Base-by-base conservation (phyloP, 1,140 invertebrate genomes). In the Drosophila fuyamai region DNA sequence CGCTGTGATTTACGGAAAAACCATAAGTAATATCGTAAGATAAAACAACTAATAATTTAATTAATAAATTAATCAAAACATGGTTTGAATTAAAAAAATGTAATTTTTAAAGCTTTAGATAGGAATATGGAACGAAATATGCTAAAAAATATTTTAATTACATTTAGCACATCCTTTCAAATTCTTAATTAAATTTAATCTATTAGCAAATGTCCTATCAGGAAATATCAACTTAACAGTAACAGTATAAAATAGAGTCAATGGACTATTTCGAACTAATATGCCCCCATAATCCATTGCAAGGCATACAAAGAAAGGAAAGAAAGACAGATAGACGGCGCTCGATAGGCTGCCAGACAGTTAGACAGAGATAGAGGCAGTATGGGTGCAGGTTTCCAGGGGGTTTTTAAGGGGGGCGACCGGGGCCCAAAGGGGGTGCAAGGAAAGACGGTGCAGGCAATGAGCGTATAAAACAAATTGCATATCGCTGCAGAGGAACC, bases 381-480 rank as follows among this genome's bases (percentile, higher is more conserved):
- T 23, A 55, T 54, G 46, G 58, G 46, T 51, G 38, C 40, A 41
- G 60, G 38, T 63, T 63, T 12, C 16, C 40, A 60, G 54, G 38
- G 55, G 60, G 54, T 48, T 48, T 29, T 10, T 14, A 29, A 32
- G 40, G 18, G 1, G 10, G 53, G 9, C 6, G 1, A 5, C 10
- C 18, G 18, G 18, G 18, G 18, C 29, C 29, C 29, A 18, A 46
- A 6, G 44, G 8, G 50, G 40, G n/a, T n/a, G 36, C 43, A 41
- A 23, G 13, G 32, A 36, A 48, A 35, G 61, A 46, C 44, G 41
- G 57, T 57, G 57, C 67, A 70, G 74, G 79, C 80, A 82, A 82
- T 82, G 79, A 82, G 80, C 80, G 75, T 82, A 82, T 82, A 82
- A 82, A 82, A 79, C 79, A 82, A 82, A 82, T 82, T 82, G 79